Evolutionary conservation across 1,140 invertebrate genomes (phyloP), one percentile per base, ranked within the genome.

Genomic region (Macrotrachela quadricornifera): DNA sequence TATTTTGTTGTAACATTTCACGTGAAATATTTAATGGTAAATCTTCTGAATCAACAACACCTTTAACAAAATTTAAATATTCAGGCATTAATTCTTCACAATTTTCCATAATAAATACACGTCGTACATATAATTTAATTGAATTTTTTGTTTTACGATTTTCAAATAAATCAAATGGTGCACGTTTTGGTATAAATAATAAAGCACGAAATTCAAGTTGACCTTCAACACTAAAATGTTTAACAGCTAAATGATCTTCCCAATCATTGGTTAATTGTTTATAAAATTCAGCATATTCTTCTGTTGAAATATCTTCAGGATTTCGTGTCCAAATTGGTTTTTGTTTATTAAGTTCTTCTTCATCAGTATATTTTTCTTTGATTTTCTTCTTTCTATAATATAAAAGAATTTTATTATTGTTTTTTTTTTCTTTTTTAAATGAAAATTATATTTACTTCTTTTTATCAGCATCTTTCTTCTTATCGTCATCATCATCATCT

Each of bases 91-190:
- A 73, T 59, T 96, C 90, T 67, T 96, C 88, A 64, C 88, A 95
- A 71, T 96, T 95, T 70, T 97, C 92, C 88, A 95, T 96, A 67
- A 97, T 96, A 75, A 96, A 95, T 0, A 95, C 88, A 58, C 88
- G 75, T 51, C 90, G 76, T 0, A 96, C 90, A 61, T 96, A 96
- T 59, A 97, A 67, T 63, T 97, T 97, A 62, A 97, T 95, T 72
- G 94, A 90, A 71, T 95, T 95, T 75, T 91, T 92, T 63, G 83
- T 80, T 70, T 95, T 96, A 71, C 88, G 87, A 70, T 92, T 94
- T 63, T 97, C 91, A 60, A 96, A 97, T 21, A 96, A 75, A 73
- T 96, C 91, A 67, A 95, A 97, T 42, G 92, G 90, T 43, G 88
- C 85, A 40, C 90, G 76, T 58, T 86, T 79, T 17, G 92, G 92